A percentile compares a stretch with the other conserved stretches of the same genome.
These are phyloP conservation scores for Elachura formosa DNA, from an alignment of 2,113 vertebrate genomes.

Conservation along the genomic window DNA sequence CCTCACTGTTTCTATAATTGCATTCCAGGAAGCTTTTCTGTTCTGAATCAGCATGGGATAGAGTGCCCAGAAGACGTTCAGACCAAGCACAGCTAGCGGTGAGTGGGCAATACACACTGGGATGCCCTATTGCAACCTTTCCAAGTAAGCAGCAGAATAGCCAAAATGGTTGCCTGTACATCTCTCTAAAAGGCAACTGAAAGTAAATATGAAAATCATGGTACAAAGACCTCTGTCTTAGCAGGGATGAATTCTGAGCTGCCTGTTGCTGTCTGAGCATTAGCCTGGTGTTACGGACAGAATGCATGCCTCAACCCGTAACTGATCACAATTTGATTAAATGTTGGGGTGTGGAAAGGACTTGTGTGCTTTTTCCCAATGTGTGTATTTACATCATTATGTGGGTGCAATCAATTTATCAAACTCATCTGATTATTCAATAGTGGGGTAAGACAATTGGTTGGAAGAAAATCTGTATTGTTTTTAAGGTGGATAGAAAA, in stretches of 20 bases:
- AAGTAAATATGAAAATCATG: not conserved
- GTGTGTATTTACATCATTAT: not conserved
- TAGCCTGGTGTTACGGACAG: not conserved
- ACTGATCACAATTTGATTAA: not conserved
- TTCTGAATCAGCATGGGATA: slow-evolving; percentile 50
- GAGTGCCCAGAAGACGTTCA: slow-evolving; percentile 29
- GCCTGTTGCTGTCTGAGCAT: not conserved
- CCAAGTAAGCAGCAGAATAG: not conserved
- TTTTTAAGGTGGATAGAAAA: not conserved
- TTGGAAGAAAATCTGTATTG: not conserved
- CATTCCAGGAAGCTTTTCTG: slow-evolving; percentile 49
- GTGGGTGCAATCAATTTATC: slow-evolving; percentile 9
- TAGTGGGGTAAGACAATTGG: not conserved
- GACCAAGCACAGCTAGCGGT: slow-evolving; percentile 22
- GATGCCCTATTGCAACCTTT: not conserved
- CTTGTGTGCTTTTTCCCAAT: not conserved
- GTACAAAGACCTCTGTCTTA: not conserved
- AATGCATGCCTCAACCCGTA: not conserved
- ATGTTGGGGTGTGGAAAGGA: slow-evolving; percentile 2
- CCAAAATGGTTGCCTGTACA: not conserved
- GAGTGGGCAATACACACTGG: not conserved
- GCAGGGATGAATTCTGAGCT: not conserved
- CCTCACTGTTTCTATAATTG: slow-evolving; percentile 38
- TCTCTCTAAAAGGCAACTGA: not conserved
- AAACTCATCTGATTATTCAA: not conserved